Conservation (phyloP, 2,797 vertebrate species). For the Erpetoichthys calabaricus region DNA sequence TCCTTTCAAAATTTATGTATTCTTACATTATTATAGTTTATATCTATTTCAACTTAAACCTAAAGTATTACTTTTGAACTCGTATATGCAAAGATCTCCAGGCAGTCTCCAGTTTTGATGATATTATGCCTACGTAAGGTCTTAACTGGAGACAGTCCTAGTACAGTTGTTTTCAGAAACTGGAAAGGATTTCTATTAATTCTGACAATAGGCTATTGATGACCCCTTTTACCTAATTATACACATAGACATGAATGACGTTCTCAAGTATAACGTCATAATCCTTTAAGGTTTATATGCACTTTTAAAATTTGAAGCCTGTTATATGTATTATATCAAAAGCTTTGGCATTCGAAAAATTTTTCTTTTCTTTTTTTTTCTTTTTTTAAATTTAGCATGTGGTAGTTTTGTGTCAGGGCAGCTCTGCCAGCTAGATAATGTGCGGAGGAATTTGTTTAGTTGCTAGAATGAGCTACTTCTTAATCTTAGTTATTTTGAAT, state of each 20-base stretch:
- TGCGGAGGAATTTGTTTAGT: constrained; percentile 6
- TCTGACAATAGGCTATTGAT: not conserved
- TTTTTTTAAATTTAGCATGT: constrained; percentile 7
- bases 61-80: constrained; percentile 47
- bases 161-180: constrained; percentile 12
- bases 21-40: constrained; percentile 36
- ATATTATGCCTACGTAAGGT: constrained; percentile 41
- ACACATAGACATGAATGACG: no score
- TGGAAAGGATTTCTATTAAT: not conserved
- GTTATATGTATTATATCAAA: constrained; percentile 11
- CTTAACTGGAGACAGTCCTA: constrained; percentile 23
- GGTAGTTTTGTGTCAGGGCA: constrained; percentile 2
- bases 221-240: constrained; percentile 4
- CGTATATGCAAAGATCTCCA: constrained; percentile 66
- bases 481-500: constrained; percentile 3
- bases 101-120: constrained; percentile 38
- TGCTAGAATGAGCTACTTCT: constrained; percentile 1
- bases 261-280: constrained; percentile 1
- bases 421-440: constrained; percentile 2
- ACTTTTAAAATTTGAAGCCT: constrained; percentile 14
- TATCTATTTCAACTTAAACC: constrained; percentile 34
- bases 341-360: not conserved
- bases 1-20: constrained; percentile 48
- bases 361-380: not conserved
- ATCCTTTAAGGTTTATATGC: constrained; percentile 10